A percentile compares a stretch with the other conserved stretches of the same genome.
phyloP scores from a whole-genome alignment of 2,113 vertebrate genomes.

The Craseonycteris thonglongyai region DNA sequence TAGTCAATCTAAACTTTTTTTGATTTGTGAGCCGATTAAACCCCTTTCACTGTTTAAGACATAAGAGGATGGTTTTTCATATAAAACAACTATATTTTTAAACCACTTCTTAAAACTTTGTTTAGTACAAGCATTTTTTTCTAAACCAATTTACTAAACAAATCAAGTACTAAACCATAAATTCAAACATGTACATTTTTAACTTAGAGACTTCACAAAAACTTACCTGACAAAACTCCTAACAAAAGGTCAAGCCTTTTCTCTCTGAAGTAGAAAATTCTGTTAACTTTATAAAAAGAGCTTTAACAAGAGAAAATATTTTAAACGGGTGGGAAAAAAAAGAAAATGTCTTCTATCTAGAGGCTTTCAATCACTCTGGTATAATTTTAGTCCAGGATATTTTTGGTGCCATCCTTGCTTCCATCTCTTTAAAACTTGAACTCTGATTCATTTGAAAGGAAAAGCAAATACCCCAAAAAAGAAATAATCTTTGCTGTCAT shows the following conservation, averaged over 20 bases:
- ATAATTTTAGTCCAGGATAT: not conserved
- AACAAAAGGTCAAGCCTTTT: not conserved
- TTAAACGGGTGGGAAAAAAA: not conserved
- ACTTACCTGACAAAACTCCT: not conserved
- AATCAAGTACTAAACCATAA: not conserved
- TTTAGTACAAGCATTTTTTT: not conserved
- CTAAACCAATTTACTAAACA: not conserved
- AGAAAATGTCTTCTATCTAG: not conserved
- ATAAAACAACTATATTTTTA: not conserved
- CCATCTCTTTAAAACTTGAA: not conserved
- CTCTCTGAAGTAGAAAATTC: not conserved
- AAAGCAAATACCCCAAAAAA: not conserved
- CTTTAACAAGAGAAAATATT: not conserved
- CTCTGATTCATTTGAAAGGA: not conserved
- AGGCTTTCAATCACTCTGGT: not conserved
- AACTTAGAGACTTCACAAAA: not conserved
- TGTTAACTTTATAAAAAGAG: not conserved
- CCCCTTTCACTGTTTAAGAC: not conserved
- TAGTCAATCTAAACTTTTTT: not conserved
- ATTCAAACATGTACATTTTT: not conserved
- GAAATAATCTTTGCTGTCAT: not conserved
- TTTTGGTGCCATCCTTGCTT: not conserved
- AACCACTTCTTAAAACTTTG: not conserved
- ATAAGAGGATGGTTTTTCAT: not conserved
- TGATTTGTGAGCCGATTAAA: not conserved